Base-by-base conservation (phyloP, 2,797 vertebrate genomes). In the Cheirogaleus major region DNA sequence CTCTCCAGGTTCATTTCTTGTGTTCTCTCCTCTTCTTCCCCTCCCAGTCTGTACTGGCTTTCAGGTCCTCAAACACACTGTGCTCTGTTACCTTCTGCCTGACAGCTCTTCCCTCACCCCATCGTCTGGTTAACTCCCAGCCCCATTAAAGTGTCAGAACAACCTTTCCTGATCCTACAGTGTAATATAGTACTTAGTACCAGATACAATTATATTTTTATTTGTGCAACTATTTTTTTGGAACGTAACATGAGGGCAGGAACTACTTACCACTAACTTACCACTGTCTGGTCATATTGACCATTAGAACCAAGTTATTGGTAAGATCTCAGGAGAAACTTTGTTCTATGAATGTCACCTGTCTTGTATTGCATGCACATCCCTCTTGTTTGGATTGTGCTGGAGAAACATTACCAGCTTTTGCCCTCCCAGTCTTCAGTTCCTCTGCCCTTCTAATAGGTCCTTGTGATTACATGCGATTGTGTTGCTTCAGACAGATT, bases 141-240 rank as follows among this genome's bases (percentile, higher is more conserved):
- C n/a, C 91, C n/a, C 35, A 43, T 27, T 94, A 30, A 78, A 83
- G 52, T 45, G 13, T 87, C n/a, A 70, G 50, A 95, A 90, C 87
- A 95, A 23, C 30, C 57, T 80, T 65, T 87, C 38, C 75, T 57
- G 45, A 81, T 59, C 65, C 30, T 87, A 32, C 20, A 67, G 55
- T 86, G 45, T 89, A 69, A 67, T 59, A 59, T 6, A 67, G 20
- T 70, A 50, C 38, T 59, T 72, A 78, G 35, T 57, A 70, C 32
- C 59, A 73, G 41, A 82, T 22, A 48, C 45, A 59, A 32, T 50
- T 38, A 30, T n/a, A 70, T 41, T 95, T 93, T 72, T 83, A 48
- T 91, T 48, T 72, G 27, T 59, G 14, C 41, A 12, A 52, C 80
- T 72, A 50, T 20, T 80, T 52, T 7, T 76, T 72, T 80, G 52